These are phyloP conservation scores for Venustaconcha ellipsiformis DNA, from an alignment of 1,140 invertebrate species.

Conservation along the genomic window DNA sequence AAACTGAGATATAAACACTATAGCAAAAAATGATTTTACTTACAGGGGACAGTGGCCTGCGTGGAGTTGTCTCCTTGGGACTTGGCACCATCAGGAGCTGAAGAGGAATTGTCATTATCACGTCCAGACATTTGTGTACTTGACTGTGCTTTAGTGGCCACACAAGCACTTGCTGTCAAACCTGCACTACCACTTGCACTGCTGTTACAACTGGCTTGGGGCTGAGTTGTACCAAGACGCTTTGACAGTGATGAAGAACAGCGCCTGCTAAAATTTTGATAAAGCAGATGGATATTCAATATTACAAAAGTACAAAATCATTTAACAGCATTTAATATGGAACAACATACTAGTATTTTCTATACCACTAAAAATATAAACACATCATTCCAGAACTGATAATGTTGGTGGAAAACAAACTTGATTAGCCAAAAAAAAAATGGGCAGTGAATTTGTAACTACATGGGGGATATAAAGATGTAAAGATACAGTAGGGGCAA, in stretches of 20 bases:
- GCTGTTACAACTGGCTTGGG: conserved; percentile 22
- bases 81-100: conserved; percentile 26
- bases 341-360: background rate
- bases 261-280: conserved; percentile 70
- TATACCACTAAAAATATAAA: background rate
- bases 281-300: background rate
- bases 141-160: conserved; percentile 32
- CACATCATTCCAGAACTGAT: background rate
- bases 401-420: background rate
- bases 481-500: too few relatives aligned
- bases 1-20: too few relatives aligned
- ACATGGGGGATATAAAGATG: too few relatives aligned
- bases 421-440: background rate
- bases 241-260: conserved; percentile 75
- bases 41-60: conserved; percentile 19
- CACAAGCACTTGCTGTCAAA: conserved; percentile 13
- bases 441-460: too few relatives aligned
- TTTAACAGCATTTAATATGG: background rate
- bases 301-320: conserved; percentile 1
- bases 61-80: conserved; percentile 1
- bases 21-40: conserved; percentile 1
- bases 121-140: conserved; percentile 42
- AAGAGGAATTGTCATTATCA: conserved; percentile 7
- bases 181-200: background rate
- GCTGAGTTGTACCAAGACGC: conserved; percentile 43